Evolutionary conservation across 2,797 vertebrate genomes (phyloP).

Genomic region (Trichosurus vulpecula): DNA sequence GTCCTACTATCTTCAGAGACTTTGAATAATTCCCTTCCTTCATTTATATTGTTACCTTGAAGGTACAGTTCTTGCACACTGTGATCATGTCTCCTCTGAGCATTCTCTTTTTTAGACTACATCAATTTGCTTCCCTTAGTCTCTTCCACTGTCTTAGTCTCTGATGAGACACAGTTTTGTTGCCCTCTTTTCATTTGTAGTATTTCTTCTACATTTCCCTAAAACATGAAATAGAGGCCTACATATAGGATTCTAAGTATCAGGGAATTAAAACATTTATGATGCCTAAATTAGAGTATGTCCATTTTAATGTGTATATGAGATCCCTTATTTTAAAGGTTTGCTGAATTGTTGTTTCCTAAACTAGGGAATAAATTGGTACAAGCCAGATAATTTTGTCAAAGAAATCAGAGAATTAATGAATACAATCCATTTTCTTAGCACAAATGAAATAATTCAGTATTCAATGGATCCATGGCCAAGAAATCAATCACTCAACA

Average conservation of each 20-base stretch:
- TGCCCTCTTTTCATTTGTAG: not conserved
- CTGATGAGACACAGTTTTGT: not conserved
- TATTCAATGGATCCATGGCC: not conserved
- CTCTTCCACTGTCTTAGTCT: not conserved
- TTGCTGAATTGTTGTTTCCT: not conserved
- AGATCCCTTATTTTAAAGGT: conserved; percentile 36
- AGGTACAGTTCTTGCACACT: not conserved
- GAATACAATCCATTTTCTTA: not conserved
- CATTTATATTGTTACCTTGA: conserved; percentile 9
- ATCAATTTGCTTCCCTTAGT: not conserved
- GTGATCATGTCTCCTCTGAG: not conserved
- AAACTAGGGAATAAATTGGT: conserved; percentile 19
- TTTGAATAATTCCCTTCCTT: conserved; percentile 15
- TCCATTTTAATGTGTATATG: conserved; percentile 7
- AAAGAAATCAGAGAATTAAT: not conserved
- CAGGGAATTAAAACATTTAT: not conserved
- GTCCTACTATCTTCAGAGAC: conserved; percentile 36
- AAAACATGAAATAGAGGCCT: not conserved
- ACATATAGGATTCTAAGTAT: not conserved
- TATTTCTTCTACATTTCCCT: conserved; percentile 3
- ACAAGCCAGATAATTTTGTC: not conserved
- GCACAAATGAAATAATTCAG: not conserved
- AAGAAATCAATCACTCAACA: not conserved
- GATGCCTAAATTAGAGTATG: not conserved
- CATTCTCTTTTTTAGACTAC: conserved; percentile 32